Evolutionary conservation across 1,140 invertebrate genomes (phyloP).

Genomic region (Lasioglossum baleicum): DNA sequence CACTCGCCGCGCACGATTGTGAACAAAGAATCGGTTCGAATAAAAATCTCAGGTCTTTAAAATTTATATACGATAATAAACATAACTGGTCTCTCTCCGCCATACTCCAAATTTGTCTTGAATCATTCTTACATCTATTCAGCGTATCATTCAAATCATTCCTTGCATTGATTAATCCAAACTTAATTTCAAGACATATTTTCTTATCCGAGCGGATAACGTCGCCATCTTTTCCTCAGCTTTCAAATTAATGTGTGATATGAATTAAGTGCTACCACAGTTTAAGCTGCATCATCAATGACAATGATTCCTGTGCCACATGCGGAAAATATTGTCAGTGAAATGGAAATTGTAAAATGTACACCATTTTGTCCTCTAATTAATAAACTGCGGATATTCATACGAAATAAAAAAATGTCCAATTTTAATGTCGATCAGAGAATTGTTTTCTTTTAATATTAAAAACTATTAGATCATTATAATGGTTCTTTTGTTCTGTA

Average conservation of each 20-base stretch:
- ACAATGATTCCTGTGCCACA: constrained; percentile 32
- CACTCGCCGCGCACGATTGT: constrained; percentile 29
- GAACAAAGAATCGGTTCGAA: constrained; percentile 26
- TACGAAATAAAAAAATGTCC: no score
- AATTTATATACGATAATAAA: constrained; percentile 42
- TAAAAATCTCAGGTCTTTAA: constrained; percentile 58
- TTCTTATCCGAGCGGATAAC: constrained; percentile 36
- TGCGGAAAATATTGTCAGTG: constrained; percentile 22
- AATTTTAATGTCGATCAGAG: no score
- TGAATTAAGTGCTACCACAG: constrained; percentile 44
- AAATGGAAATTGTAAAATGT: constrained; percentile 43
- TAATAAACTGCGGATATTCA: no score
- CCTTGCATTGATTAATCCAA: constrained; percentile 39
- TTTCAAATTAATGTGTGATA: constrained; percentile 38
- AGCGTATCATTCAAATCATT: constrained; percentile 22
- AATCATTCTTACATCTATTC: constrained; percentile 31
- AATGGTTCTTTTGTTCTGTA: no score
- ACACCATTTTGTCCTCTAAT: constrained; percentile 1
- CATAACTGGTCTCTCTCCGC: constrained; percentile 36
- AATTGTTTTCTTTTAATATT: no score
- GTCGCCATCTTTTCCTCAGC: constrained; percentile 28
- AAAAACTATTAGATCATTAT: no score
- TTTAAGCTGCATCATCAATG: constrained; percentile 41
- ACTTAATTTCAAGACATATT: constrained; percentile 40
- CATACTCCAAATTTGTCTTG: constrained; percentile 15